Evolutionary conservation across 2,888 invertebrate species (phyloP).

Genomic region (Hyposoter didymator): DNA sequence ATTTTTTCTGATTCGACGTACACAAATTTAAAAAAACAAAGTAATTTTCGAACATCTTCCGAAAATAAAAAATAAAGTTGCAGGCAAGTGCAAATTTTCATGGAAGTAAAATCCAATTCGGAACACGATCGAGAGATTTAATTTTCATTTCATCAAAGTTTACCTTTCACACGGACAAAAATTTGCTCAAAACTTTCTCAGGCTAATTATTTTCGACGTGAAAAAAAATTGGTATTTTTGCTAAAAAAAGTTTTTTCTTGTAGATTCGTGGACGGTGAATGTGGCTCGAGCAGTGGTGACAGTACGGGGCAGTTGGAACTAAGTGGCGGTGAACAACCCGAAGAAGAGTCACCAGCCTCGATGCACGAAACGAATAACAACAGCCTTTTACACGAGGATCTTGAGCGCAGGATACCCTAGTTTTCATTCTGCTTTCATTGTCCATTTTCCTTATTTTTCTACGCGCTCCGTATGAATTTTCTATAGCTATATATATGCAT

Average conservation of each 20-base stretch:
- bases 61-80: too few species aligned
- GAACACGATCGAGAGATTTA: too few species aligned
- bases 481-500: constrained; percentile 24
- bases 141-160: too few species aligned
- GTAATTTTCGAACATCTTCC: not conserved
- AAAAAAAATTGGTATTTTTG: not conserved
- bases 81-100: too few species aligned
- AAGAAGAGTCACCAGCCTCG: constrained; percentile 81
- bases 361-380: constrained; percentile 86
- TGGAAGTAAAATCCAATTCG: too few species aligned
- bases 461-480: constrained; percentile 26
- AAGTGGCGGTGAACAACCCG: constrained; percentile 82
- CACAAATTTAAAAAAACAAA: not conserved
- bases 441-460: constrained; percentile 24
- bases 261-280: constrained; percentile 83
- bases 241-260: constrained; percentile 15
- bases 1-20: not conserved
- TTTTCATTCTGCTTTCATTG: constrained; percentile 41
- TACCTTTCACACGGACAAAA: too few species aligned
- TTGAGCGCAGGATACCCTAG: constrained; percentile 84
- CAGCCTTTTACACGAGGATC: constrained; percentile 86
- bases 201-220: not conserved
- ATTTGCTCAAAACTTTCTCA: not conserved
- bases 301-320: constrained; percentile 82
- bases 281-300: constrained; percentile 83